A percentile compares a stretch with the other conserved stretches of the same genome.
Evolutionary conservation across 2,797 vertebrate species (phyloP).

Genomic region (Melanogrammus aeglefinus): DNA sequence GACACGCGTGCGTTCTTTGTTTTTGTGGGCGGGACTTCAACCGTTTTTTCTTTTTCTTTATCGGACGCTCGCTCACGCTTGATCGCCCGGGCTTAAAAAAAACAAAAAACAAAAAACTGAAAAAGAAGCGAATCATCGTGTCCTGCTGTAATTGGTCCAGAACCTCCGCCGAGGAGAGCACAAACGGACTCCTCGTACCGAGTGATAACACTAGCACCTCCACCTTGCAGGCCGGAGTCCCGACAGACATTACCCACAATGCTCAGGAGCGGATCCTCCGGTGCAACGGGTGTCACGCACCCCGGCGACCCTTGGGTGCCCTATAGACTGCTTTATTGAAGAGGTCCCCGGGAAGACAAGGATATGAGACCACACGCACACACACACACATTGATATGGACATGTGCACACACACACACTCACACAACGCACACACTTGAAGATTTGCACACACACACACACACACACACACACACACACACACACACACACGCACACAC

Average conservation of each 20-base stretch:
- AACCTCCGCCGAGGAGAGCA: too few species aligned
- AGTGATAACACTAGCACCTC: slow-evolving; percentile 27
- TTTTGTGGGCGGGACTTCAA: background rate
- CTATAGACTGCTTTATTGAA: slow-evolving; percentile 7
- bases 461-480: slow-evolving; percentile 41
- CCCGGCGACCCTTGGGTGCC: background rate
- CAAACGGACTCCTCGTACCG: slow-evolving; percentile 1
- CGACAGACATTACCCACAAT: slow-evolving; percentile 41
- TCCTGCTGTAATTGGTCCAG: background rate
- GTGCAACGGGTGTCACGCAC: background rate
- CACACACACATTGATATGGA: slow-evolving; percentile 1
- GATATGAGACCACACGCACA: background rate
- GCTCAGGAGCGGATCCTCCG: slow-evolving; percentile 17
- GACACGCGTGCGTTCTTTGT: slow-evolving; percentile 38
- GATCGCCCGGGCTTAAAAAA: slow-evolving; percentile 52
- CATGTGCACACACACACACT: background rate
- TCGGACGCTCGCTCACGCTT: slow-evolving; percentile 52
- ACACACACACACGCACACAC: too few species aligned
- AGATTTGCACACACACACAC: background rate
- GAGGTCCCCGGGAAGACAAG: slow-evolving; percentile 24
- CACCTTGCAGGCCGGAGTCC: slow-evolving; percentile 46
- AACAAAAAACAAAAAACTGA: slow-evolving; percentile 51
- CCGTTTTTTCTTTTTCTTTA: slow-evolving; percentile 14
- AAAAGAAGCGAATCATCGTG: slow-evolving; percentile 22
- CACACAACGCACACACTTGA: background rate